Percentiles rank a stretch among this genome's conserved stretches.
Conservation (phyloP, 2,888 invertebrate species). For the Linyphia triangularis region DNA sequence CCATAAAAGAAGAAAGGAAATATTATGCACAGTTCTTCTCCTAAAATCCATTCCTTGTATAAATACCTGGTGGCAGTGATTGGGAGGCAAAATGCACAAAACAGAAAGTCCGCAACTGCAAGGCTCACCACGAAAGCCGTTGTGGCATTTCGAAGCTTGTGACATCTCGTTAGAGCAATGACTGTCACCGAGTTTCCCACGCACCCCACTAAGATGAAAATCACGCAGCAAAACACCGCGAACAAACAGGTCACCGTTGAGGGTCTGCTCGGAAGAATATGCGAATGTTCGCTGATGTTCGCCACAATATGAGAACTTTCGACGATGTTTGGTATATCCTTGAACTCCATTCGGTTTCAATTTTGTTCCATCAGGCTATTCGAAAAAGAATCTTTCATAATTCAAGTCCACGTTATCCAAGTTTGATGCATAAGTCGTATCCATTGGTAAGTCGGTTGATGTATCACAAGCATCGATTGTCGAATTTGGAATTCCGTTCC, state of each 20-base stretch:
- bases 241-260: slow-evolving; percentile 83
- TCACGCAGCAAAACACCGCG: slow-evolving; percentile 88
- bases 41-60: slow-evolving; percentile 85
- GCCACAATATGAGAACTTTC: background rate
- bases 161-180: slow-evolving; percentile 84
- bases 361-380: no score
- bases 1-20: slow-evolving; percentile 77
- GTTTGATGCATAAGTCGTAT: no score
- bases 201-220: slow-evolving; percentile 87
- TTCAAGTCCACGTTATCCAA: no score
- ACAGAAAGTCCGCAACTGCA: slow-evolving; percentile 92
- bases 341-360: background rate
- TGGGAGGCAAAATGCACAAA: slow-evolving; percentile 91
- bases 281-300: slow-evolving; percentile 11
- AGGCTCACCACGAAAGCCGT: slow-evolving; percentile 95
- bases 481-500: no score
- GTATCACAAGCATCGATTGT: no score
- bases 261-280: slow-evolving; percentile 42
- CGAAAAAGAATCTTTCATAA: no score
- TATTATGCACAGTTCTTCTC: slow-evolving; percentile 85
- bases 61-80: slow-evolving; percentile 93
- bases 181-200: slow-evolving; percentile 77
- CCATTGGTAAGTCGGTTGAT: no score
- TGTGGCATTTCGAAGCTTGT: slow-evolving; percentile 84
- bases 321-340: no score